Conservation (phyloP, 2,888 invertebrate species). For the Odontothrips loti region DNA sequence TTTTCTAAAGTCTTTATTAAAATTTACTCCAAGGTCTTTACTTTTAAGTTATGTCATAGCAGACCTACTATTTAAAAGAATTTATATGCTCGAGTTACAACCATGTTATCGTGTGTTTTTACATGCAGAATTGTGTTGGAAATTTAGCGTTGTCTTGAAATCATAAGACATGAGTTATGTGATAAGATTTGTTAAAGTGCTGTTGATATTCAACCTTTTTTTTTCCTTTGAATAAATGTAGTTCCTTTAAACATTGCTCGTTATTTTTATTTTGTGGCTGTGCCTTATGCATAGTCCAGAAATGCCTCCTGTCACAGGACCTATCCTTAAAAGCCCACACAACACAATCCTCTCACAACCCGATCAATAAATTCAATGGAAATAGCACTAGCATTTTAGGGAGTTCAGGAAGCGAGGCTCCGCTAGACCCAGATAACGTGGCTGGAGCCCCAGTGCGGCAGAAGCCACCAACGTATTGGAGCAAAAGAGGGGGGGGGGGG, state of each 20-base stretch:
- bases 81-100: not conserved
- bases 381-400: too few species aligned
- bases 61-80: not conserved
- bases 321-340: too few species aligned
- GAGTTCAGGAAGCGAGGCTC: too few species aligned
- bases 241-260: not conserved
- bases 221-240: conserved; percentile 13
- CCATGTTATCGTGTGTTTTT: not conserved
- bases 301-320: too few species aligned
- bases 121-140: not conserved
- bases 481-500: too few species aligned
- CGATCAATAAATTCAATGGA: too few species aligned
- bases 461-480: too few species aligned
- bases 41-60: too few species aligned
- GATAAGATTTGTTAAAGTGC: not conserved
- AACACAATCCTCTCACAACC: too few species aligned
- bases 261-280: not conserved
- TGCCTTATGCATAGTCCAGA: too few species aligned
- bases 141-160: not conserved
- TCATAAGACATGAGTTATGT: not conserved
- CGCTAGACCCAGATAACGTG: too few species aligned
- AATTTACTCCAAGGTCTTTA: not conserved
- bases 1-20: not conserved
- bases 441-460: too few species aligned
- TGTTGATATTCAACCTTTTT: conserved; percentile 10